Evolutionary conservation across 2,113 vertebrate species (phyloP).

Genomic region (Grammomys dolichurus): DNA sequence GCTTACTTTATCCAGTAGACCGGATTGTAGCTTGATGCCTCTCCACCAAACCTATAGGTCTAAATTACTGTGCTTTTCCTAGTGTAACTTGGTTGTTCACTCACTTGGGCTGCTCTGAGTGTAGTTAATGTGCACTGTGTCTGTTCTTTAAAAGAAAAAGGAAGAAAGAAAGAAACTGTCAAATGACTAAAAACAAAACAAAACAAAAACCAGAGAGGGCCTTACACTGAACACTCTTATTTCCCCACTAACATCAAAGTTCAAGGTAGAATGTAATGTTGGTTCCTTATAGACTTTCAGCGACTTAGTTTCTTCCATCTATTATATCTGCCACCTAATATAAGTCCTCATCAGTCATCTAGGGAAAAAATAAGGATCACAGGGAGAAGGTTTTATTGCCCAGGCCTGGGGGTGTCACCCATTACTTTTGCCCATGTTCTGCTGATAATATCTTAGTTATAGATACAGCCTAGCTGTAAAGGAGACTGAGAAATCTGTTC

Average conservation of each 20-base stretch:
- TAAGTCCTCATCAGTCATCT: not conserved
- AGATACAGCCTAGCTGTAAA: not conserved
- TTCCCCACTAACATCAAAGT: not conserved
- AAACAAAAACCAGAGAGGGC: not conserved
- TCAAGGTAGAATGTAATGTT: not conserved
- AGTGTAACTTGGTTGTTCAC: not conserved
- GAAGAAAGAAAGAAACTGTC: slow-evolving; percentile 11
- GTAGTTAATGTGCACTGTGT: not conserved
- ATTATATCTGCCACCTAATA: not conserved
- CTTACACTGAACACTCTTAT: not conserved
- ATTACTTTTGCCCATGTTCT: not conserved
- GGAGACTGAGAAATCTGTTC: not conserved
- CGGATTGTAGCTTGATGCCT: not conserved
- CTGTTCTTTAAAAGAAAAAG: not conserved
- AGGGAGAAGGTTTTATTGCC: not conserved
- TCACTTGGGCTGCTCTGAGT: not conserved
- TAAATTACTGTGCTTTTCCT: not conserved
- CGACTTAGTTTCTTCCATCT: not conserved
- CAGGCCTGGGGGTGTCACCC: not conserved
- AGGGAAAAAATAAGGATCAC: not conserved
- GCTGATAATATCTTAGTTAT: not conserved
- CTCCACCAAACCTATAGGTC: not conserved
- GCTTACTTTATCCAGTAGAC: not conserved
- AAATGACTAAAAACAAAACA: slow-evolving; percentile 4
- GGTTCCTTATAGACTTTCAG: not conserved